A percentile compares a stretch with the other conserved stretches of the same genome.
phyloP scores from a whole-genome alignment of 2,888 invertebrate genomes.

The Nomada fucata region DNA sequence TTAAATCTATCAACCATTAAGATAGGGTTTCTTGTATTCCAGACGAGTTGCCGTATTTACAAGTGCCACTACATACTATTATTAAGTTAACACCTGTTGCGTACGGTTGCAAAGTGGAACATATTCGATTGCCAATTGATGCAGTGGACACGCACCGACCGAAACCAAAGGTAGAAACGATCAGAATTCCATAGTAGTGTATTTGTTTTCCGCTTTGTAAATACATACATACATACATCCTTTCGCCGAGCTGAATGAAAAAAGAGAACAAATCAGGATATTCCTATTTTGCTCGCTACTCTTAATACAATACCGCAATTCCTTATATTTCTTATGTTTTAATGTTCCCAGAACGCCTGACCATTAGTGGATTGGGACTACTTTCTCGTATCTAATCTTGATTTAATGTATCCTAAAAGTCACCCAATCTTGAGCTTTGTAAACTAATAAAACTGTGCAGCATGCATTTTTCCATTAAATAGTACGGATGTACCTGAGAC shows the following conservation, averaged over 20 bases:
- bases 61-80: constrained; percentile 96
- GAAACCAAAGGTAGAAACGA: constrained; percentile 90
- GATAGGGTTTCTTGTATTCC: constrained; percentile 67
- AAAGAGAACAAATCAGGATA: constrained; percentile 22
- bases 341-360: constrained; percentile 69
- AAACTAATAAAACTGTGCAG: constrained; percentile 40
- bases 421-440: constrained; percentile 46
- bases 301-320: constrained; percentile 70
- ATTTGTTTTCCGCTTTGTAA: constrained; percentile 35
- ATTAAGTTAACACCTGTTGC: constrained; percentile 99
- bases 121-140: constrained; percentile 94
- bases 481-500: constrained; percentile 5
- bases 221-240: constrained; percentile 16
- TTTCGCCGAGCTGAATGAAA: constrained; percentile 28
- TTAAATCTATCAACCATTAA: not conserved
- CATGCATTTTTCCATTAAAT: constrained; percentile 55
- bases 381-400: constrained; percentile 60
- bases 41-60: constrained; percentile 95
- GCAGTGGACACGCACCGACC: constrained; percentile 98
- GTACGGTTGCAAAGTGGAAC: constrained; percentile 98
- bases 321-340: constrained; percentile 70
- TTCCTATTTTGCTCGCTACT: constrained; percentile 44
- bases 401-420: constrained; percentile 42
- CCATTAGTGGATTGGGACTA: constrained; percentile 54
- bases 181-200: constrained; percentile 71